Evolutionary conservation across 1,140 invertebrate species (phyloP), one percentile per base, ranked within the genome.

Genomic region (Leptinotarsa lineolata): DNA sequence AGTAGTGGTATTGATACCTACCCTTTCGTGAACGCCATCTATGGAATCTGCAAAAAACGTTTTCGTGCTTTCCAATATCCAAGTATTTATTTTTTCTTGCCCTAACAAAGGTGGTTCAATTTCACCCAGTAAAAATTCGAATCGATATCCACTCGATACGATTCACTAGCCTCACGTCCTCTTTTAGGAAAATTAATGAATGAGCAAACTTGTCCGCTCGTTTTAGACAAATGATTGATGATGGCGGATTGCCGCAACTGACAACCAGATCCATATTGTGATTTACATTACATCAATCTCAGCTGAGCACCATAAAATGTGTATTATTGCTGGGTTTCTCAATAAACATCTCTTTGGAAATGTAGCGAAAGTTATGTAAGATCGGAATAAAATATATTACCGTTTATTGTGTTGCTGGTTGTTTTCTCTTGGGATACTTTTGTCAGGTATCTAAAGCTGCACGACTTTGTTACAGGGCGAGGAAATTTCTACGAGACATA

Each of bases 321-420:
- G 48, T 54, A 54, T 54, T 18, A 54, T 54, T 16, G 48, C 48
- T 54, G 4, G 13, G 48, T 54, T 54, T 54, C 48, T 54, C 48
- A 54, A 54, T 54, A 54, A 54, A 54, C 48, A 54, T 54, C 48
- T n/a, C 48, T 54, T 54, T 18, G n/a, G 48, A 54, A 54, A 54
- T 54, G 48, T 54, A 54, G 16, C 48, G 48, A 54, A 54, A 54
- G 48, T 54, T 54, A 54, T 54, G 48, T 18, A 54, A 54, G 48
- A 54, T 54, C n/a, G 48, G 4, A 54, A 54, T 54, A 54, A 54
- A 54, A 54, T 54, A 54, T 54, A 54, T 54, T 54, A 54, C 48
- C 48, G 48, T 18, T 54, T 54, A 54, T 54, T 54, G 48, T 54
- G n/a, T 54, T 54, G 48, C 48, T 3, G 48, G 48, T 54, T 54